Evolutionary conservation across 2,113 vertebrate genomes (phyloP), one percentile per base, ranked within the genome.

Genomic region (Solea solea): DNA sequence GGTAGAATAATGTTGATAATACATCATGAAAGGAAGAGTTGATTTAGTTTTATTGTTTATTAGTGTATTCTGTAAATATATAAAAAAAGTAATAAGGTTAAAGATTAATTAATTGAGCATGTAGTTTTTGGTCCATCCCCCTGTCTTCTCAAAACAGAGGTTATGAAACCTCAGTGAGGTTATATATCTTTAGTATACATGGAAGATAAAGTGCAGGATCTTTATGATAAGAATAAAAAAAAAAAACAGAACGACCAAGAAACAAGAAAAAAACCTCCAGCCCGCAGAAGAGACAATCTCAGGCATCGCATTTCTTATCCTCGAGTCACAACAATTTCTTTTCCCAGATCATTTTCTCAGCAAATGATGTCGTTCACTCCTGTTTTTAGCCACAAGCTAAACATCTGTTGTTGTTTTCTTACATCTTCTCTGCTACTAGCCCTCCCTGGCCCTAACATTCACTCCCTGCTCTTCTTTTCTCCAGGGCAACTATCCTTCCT

Each of bases 331-430:
- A 71, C 70, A 72, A 68, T 82, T 74, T 91, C 76, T 79, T 91
- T 76, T 72, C 74, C 80, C 75, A 74, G 84, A 92, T 90, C 82
- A 83, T 91, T 89, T 91, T 92, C 87, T 84, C 75, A 76, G 88
- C 85, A 91, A 92, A 91, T 84, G 86, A 81, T 93, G 90, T 93
- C 92, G 80, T 90, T 90, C 86, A 57, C 74, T 78, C 73, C 83
- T 85, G 80, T 83, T 93, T 93, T 86, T 93, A 86, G 93, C 94
- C 93, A 93, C 73, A 34, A 94, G 94, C 90, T 67, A 93, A 90
- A 85, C 93, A 94, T 92, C 91, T 94, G 94, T 92, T 94, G 93
- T 93, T 94, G 92, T 94, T 93, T 91, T 90, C 90, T 88, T 82
- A 78, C 69, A 67, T 69, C 79, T 91, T 85, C 56, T 81, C 81